Evolutionary conservation across 1,140 invertebrate genomes (phyloP).

Genomic region (Bathynomus jamesi): DNA sequence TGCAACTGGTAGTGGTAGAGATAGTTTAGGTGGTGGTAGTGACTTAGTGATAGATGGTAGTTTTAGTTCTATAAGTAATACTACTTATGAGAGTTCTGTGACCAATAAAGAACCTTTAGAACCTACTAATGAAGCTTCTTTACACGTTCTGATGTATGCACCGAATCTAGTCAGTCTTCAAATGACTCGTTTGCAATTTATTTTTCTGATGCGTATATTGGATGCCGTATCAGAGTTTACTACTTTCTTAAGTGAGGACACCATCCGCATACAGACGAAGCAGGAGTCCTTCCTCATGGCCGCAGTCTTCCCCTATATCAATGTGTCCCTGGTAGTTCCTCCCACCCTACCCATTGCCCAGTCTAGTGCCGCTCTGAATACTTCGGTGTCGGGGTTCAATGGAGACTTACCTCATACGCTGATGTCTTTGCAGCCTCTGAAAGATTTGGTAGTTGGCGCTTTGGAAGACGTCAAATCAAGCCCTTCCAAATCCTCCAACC

Average conservation of each 20-base stretch:
- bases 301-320: slow-evolving; percentile 49
- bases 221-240: slow-evolving; percentile 73
- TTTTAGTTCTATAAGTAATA: no score
- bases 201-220: slow-evolving; percentile 73
- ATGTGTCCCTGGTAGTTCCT: slow-evolving; percentile 78
- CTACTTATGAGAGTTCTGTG: no score
- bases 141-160: slow-evolving; percentile 60
- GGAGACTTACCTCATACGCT: neutral
- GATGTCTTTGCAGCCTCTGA: neutral
- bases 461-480: neutral
- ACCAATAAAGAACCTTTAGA: neutral
- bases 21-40: no score
- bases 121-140: slow-evolving; percentile 19
- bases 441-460: neutral
- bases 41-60: no score
- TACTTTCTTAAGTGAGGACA: slow-evolving; percentile 56
- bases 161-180: slow-evolving; percentile 69
- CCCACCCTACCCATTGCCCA: slow-evolving; percentile 48
- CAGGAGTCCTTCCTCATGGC: slow-evolving; percentile 25
- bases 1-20: neutral
- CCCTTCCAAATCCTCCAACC: neutral
- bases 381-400: neutral
- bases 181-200: slow-evolving; percentile 84
- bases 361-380: neutral
- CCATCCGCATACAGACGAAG: slow-evolving; percentile 8